A percentile compares a stretch with the other conserved stretches of the same genome.
phyloP scores from a whole-genome alignment of 2,113 vertebrate species.

The Callospermophilus lateralis region DNA sequence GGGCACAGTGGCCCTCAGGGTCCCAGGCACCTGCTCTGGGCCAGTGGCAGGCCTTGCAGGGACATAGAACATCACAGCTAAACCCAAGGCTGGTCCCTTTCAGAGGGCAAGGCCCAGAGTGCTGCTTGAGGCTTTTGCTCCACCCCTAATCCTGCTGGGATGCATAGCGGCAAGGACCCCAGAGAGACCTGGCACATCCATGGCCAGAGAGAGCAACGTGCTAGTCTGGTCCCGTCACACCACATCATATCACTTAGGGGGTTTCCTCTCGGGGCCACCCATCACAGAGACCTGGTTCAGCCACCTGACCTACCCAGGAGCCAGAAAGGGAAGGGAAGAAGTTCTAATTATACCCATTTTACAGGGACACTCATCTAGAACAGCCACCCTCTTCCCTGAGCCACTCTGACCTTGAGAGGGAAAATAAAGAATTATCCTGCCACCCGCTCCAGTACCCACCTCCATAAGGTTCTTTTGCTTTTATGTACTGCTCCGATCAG shows the following conservation, averaged over 20 bases:
- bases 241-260: no score
- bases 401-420: not conserved
- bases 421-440: not conserved
- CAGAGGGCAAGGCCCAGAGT: not conserved
- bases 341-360: not conserved
- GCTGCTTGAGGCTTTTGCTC: not conserved
- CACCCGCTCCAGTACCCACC: not conserved
- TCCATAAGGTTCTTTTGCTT: not conserved
- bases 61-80: not conserved
- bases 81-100: not conserved
- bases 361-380: not conserved
- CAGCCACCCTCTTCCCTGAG: not conserved
- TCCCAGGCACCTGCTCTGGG: not conserved
- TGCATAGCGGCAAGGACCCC: not conserved
- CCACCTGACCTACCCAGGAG: not conserved
- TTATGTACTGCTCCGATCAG: not conserved
- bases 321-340: not conserved
- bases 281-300: not conserved
- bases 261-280: not conserved
- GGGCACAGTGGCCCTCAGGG: fast-evolving
- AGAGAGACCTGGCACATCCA: not conserved
- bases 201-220: not conserved
- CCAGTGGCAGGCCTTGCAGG: not conserved
- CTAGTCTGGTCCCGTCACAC: no score
- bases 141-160: not conserved